phyloP scores from a whole-genome alignment of 2,797 vertebrate species.

The Rhinella marina region DNA sequence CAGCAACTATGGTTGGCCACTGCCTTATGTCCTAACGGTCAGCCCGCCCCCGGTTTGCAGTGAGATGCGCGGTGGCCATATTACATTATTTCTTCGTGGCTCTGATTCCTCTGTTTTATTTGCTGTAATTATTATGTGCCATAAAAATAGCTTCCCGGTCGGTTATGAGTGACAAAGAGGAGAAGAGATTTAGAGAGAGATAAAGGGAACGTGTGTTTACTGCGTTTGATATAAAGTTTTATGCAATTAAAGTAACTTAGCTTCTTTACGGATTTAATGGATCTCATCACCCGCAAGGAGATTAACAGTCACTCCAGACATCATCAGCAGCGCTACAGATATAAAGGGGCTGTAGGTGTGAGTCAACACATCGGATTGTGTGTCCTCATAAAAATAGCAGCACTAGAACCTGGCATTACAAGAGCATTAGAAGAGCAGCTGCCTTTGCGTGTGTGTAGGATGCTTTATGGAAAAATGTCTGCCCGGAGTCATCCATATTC shows the following conservation, averaged over 20 bases:
- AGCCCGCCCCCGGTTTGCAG: neutral
- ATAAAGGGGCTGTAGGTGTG: slow-evolving; percentile 40
- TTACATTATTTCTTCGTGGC: slow-evolving; percentile 9
- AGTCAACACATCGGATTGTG: slow-evolving; percentile 36
- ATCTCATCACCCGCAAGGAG: slow-evolving; percentile 47
- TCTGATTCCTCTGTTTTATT: slow-evolving; percentile 46
- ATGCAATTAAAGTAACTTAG: slow-evolving; percentile 40
- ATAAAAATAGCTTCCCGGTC: slow-evolving; percentile 38
- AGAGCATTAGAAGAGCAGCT: slow-evolving; percentile 43
- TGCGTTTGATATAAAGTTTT: slow-evolving; percentile 30
- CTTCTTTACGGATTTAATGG: slow-evolving; percentile 33
- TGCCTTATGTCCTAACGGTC: neutral
- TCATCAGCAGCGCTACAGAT: slow-evolving; percentile 31
- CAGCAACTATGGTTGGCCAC: neutral
- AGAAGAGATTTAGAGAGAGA: slow-evolving; percentile 29
- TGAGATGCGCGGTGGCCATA: neutral
- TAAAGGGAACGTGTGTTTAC: slow-evolving; percentile 50
- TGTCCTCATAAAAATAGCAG: slow-evolving; percentile 39
- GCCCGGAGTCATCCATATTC: slow-evolving; percentile 54
- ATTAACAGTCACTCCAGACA: slow-evolving; percentile 37
- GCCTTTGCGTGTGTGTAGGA: slow-evolving; percentile 22
- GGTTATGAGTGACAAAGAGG: slow-evolving; percentile 33
- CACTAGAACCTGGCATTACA: slow-evolving; percentile 37
- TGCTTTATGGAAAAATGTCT: slow-evolving; percentile 40
- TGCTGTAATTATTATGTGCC: slow-evolving; percentile 20